These are phyloP conservation scores for Ptilonorhynchus violaceus DNA, from an alignment of 2,113 vertebrate genomes.

Conservation along the genomic window DNA sequence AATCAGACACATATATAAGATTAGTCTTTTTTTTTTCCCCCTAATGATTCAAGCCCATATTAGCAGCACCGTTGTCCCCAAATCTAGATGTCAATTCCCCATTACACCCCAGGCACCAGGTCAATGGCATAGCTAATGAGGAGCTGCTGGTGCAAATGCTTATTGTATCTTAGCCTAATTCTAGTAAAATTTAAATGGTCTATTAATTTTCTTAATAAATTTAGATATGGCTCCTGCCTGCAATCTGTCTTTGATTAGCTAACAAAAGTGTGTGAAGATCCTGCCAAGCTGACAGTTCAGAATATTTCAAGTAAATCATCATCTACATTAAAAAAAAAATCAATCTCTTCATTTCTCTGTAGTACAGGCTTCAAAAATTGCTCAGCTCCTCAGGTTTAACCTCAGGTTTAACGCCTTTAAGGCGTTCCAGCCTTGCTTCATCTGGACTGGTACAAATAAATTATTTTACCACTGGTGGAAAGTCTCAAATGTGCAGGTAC, in stretches of 20 bases:
- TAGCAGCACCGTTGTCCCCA: not conserved
- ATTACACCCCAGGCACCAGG: constrained; percentile 57
- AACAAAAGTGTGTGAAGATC: constrained; percentile 68
- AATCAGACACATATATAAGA: not conserved
- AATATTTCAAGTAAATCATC: constrained; percentile 60
- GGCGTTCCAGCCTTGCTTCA: not conserved
- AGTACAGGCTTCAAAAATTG: not conserved
- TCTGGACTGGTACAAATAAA: not conserved
- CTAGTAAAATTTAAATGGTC: constrained; percentile 78
- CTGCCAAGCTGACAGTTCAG: constrained; percentile 63
- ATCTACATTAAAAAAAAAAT: constrained; percentile 3
- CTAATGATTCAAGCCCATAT: not conserved
- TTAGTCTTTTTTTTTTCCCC: not conserved
- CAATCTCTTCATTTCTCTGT: not conserved
- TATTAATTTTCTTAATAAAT: constrained; percentile 83
- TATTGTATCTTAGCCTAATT: constrained; percentile 72
- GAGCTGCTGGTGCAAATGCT: constrained; percentile 64
- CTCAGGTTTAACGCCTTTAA: too few species aligned
- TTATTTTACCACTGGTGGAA: not conserved
- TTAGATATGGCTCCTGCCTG: constrained; percentile 76
- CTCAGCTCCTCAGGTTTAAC: not conserved
- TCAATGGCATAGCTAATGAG: constrained; percentile 69
- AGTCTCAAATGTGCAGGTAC: not conserved
- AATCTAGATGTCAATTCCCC: constrained; percentile 64
- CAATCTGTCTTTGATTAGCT: constrained; percentile 81